These are phyloP conservation scores for Philantomba maxwellii DNA, from an alignment of 2,113 vertebrate species.

Conservation along the genomic window DNA sequence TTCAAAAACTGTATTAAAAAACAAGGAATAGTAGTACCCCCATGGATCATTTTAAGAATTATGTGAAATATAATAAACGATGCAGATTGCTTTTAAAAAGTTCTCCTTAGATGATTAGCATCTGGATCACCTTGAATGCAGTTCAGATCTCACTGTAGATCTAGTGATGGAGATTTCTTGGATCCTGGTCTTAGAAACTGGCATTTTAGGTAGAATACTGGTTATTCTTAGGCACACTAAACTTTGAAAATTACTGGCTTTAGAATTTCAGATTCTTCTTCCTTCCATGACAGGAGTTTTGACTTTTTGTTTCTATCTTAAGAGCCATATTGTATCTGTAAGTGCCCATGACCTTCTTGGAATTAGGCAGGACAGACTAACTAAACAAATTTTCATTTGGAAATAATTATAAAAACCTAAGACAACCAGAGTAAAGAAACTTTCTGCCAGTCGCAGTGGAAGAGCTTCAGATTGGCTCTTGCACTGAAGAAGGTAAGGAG, in stretches of 20 bases:
- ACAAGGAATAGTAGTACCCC: background rate
- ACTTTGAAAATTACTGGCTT: background rate
- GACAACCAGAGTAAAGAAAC: background rate
- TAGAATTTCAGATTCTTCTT: background rate
- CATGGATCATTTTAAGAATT: background rate
- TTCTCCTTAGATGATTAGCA: background rate
- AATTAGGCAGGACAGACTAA: background rate
- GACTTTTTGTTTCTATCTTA: slow-evolving; percentile 11
- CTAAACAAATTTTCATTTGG: background rate
- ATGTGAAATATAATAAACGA: background rate
- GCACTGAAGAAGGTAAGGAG: background rate
- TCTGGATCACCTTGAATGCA: background rate
- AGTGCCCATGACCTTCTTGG: background rate
- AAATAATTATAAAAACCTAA: background rate
- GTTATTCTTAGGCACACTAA: background rate
- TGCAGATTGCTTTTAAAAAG: background rate
- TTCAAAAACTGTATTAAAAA: background rate
- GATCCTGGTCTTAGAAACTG: background rate
- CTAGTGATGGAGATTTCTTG: background rate
- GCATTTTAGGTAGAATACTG: background rate
- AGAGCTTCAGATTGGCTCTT: background rate
- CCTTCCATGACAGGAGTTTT: background rate
- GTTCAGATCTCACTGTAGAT: background rate
- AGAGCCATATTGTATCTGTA: background rate
- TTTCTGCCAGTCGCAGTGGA: background rate